Evolutionary conservation across 2,888 invertebrate species (phyloP), one percentile per base, ranked within the genome.

Genomic region (Melanargia galathea): DNA sequence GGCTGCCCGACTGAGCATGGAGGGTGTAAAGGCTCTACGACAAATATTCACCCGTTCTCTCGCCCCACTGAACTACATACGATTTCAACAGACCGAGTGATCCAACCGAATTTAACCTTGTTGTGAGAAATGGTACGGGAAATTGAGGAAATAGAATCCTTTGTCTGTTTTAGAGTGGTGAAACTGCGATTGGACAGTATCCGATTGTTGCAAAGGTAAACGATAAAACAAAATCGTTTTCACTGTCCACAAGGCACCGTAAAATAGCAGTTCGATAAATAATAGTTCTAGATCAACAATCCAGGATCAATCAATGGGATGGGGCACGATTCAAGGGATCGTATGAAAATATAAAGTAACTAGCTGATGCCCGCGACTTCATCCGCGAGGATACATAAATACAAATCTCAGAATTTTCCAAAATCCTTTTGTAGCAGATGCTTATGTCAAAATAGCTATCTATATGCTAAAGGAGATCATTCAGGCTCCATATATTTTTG

Each of bases 91-190:
- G 48, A 48, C 58, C 46, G 56, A 45, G 43, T 56, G 58, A 48
- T 38, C 24, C 58, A 24, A 58, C 58, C 35, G 35, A 58, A 48
- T 58, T 35, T 48, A 58, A 58, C 58, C 58, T 58, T 48, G 58
- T 58, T 48, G 45, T 56, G 58, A 48, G 58, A 58, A 58, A 48
- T 58, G 48, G 48, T 35, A 58, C 48, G 58, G 46, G 58, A 55
- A 40, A 55, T 43, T 55, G 55, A 43, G 40, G 55, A 58, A 58
- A 58, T 58, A 48, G 58, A 58, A 58, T 58, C 58, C 58, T 58
- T 58, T 58, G 58, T 58, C 58, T 33, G 58, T 24, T 58, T 58
- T 58, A 48, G 46, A 48, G 22, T 35, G 58, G 46, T 35, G 35
- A 46, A 57, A 58, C 58, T 18, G 57, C 46, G 58, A 48, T 58